Percentiles rank a stretch among this genome's conserved stretches.
Evolutionary conservation across 1,140 invertebrate genomes (phyloP).

Genomic region (Dreissena polymorpha): DNA sequence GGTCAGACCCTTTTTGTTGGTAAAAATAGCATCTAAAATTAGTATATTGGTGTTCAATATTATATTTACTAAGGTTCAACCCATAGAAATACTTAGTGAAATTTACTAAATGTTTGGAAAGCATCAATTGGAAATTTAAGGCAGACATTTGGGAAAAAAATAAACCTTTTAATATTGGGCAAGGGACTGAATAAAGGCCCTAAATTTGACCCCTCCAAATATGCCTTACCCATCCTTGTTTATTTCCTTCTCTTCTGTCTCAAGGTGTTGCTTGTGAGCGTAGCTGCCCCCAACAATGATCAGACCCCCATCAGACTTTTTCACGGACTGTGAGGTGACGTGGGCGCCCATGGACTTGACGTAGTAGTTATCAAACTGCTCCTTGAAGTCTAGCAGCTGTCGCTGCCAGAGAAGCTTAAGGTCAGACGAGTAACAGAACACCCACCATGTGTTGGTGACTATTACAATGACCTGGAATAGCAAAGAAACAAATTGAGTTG

Average conservation of each 20-base stretch:
- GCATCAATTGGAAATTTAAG: too few relatives aligned
- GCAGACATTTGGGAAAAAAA: too few relatives aligned
- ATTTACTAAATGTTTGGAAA: too few relatives aligned
- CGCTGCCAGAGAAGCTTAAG: conserved; percentile 66
- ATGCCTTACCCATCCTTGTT: conserved; percentile 22
- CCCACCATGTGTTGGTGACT: conserved; percentile 70
- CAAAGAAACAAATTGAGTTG: not conserved
- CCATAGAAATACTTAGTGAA: too few relatives aligned
- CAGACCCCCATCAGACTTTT: conserved; percentile 69
- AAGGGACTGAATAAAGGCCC: not conserved
- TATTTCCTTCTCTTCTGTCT: not conserved
- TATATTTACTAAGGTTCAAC: too few relatives aligned
- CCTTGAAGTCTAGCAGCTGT: conserved; percentile 49
- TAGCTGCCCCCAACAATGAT: conserved; percentile 71
- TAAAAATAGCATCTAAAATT: too few relatives aligned
- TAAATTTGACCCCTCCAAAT: not conserved
- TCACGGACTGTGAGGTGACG: conserved; percentile 66
- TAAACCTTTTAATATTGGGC: not conserved
- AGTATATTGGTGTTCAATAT: too few relatives aligned
- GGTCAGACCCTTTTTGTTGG: too few relatives aligned
- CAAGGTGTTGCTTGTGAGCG: conserved; percentile 62
- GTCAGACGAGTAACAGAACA: conserved; percentile 69
- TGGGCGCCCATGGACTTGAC: conserved; percentile 68
- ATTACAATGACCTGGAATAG: conserved; percentile 69
- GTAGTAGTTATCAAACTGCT: conserved; percentile 55